A percentile compares a stretch with the other conserved stretches of the same genome.
These are phyloP conservation scores for Drosophila eugracilis DNA, from an alignment of 1,140 invertebrate genomes.

Conservation along the genomic window DNA sequence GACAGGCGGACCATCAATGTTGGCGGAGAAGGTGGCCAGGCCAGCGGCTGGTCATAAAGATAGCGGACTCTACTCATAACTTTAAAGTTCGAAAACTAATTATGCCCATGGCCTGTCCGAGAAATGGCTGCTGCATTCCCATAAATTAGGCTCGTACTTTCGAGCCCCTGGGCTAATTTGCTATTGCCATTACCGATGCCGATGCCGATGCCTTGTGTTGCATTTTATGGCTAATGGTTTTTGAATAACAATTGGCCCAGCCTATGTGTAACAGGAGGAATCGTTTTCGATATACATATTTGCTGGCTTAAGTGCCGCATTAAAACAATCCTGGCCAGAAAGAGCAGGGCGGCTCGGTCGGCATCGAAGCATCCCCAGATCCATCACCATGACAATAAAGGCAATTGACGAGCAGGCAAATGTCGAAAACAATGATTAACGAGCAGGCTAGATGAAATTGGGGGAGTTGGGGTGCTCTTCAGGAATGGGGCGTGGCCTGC, in stretches of 20 bases:
- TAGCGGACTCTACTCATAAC: slow-evolving; percentile 71
- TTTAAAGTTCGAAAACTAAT: slow-evolving; percentile 84
- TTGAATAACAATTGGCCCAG: slow-evolving; percentile 67
- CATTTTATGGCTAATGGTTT: slow-evolving; percentile 82
- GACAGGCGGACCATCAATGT: slow-evolving; percentile 19
- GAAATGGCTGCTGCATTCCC: slow-evolving; percentile 62
- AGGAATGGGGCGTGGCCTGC: slow-evolving; percentile 26
- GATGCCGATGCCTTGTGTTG: slow-evolving; percentile 69
- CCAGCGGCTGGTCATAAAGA: slow-evolving; percentile 74
- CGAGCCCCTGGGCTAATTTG: slow-evolving; percentile 56
- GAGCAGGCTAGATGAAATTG: slow-evolving; percentile 55
- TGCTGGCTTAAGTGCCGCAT: slow-evolving; percentile 78
- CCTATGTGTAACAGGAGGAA: too few species aligned
- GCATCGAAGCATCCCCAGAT: slow-evolving; percentile 1
- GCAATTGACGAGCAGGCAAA: slow-evolving; percentile 80
- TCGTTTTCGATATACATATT: slow-evolving; percentile 60
- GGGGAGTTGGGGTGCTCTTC: slow-evolving; percentile 18
- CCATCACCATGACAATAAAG: slow-evolving; percentile 82
- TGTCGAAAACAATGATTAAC: slow-evolving; percentile 83
- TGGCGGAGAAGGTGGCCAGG: slow-evolving; percentile 13
- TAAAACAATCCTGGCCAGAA: slow-evolving; percentile 57
- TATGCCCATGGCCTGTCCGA: slow-evolving; percentile 70
- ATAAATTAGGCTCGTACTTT: slow-evolving; percentile 65
- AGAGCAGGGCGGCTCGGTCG: background rate
- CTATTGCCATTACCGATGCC: slow-evolving; percentile 66